Base-by-base conservation (phyloP, 2,113 vertebrate genomes). In the Phoxinus phoxinus region DNA sequence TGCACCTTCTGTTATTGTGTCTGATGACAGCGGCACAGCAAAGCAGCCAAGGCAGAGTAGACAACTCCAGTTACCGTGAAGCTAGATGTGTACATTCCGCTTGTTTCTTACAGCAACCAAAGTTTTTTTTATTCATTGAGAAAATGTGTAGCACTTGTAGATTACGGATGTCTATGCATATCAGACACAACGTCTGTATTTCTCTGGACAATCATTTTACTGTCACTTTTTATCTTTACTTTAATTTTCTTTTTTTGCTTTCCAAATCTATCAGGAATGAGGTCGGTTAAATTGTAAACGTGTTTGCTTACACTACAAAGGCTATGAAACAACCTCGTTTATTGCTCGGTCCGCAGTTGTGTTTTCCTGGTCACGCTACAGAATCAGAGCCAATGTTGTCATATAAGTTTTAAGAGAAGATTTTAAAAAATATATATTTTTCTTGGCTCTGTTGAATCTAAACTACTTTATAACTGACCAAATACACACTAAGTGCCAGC, bases 401-500 rank as follows among this genome's bases (percentile, higher is more conserved):
- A 41, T 23, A 10, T 37, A 41, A 4, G 27, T 67, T 67, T 67
- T 67, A 67, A 19, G 6, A 27, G 5, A 12, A n/a, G 46, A 51
- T 19, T 71, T 71, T 1, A 9, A 35, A 35, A 23, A 11, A 2
- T 21, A 69, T 2, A 21, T 9, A 10, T 1, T 56, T 21, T 56
- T 23, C 21, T 69, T 3, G 19, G 32, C 9, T 37, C 67, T 10
- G 19, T 35, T 72, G 69, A 41, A n/a, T 72, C 21, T 44, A 8
- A 74, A 85, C 46, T 53, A 69, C 27, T 71, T 85, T 15, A 6
- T 76, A 48, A 59, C 51, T 79, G 78, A 85, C 82, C 72, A 83
- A 89, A 85, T 79, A 56, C 37, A 78, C 30, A 44, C 69, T 6
- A 86, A 89, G 79, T 89, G 85, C 88, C 86, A 89, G 13, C 21